A percentile compares a stretch with the other conserved stretches of the same genome.
Evolutionary conservation across 1,140 invertebrate species (phyloP).

Genomic region (Drosophila insularis): DNA sequence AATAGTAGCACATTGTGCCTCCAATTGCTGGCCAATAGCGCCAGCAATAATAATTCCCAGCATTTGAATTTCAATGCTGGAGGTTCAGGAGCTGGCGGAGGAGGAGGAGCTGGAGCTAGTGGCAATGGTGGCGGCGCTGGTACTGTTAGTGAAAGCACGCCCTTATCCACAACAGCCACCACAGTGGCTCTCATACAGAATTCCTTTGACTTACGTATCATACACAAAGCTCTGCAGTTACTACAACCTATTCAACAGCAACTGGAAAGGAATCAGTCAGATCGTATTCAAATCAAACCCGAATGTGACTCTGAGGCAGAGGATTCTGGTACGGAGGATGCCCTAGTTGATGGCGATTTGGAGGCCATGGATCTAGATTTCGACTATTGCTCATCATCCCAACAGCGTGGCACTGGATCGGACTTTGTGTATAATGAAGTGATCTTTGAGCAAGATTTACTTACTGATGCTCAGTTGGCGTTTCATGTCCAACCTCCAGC

Average conservation of each 20-base stretch:
- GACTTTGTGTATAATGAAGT: conserved; percentile 74
- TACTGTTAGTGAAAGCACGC: conserved; percentile 2
- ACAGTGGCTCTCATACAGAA: conserved; percentile 82
- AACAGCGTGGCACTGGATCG: conserved; percentile 43
- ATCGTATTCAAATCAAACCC: conserved; percentile 36
- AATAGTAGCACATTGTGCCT: conserved; percentile 83
- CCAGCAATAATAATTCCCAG: conserved; percentile 76
- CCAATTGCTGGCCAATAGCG: conserved; percentile 68
- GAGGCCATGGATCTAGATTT: conserved; percentile 62
- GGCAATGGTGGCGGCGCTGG: background rate
- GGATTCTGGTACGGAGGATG: conserved; percentile 69
- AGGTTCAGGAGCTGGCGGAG: conserved; percentile 21
- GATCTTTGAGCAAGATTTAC: conserved; percentile 85
- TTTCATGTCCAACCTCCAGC: conserved; percentile 93
- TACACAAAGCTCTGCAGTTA: conserved; percentile 89
- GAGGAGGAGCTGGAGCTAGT: conserved; percentile 18
- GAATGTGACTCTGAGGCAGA: conserved; percentile 71
- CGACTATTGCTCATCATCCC: conserved; percentile 43
- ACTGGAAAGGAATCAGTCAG: conserved; percentile 54
- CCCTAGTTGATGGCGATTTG: conserved; percentile 43
- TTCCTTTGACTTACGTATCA: conserved; percentile 87
- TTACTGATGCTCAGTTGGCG: conserved; percentile 87
- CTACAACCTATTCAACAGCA: conserved; percentile 85
- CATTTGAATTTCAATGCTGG: conserved; percentile 70
- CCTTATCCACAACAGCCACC: conserved; percentile 53